A percentile compares a stretch with the other conserved stretches of the same genome.
Evolutionary conservation across 1,140 invertebrate genomes (phyloP).

Genomic region (Nebria ingens): DNA sequence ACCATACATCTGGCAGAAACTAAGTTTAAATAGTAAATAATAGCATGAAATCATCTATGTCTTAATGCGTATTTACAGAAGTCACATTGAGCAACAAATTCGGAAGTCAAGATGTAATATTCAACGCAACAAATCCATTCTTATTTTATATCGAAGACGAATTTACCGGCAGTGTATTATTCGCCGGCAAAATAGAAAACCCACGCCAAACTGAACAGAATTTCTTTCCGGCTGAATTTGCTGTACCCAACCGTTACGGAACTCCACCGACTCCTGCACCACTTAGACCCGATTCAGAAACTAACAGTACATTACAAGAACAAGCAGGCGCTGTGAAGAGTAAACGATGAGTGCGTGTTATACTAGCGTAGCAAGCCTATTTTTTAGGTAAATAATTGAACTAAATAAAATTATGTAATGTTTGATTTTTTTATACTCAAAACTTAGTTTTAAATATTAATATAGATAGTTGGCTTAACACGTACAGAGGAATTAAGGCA

Average conservation of each 20-base stretch:
- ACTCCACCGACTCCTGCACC: background rate
- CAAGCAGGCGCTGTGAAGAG: too few relatives aligned
- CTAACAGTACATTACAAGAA: too few relatives aligned
- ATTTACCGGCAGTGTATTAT: conserved; percentile 53
- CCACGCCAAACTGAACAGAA: conserved; percentile 33
- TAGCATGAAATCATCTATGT: background rate
- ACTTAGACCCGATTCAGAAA: too few relatives aligned
- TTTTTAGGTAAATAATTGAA: too few relatives aligned
- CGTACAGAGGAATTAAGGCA: too few relatives aligned
- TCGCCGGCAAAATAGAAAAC: conserved; percentile 57
- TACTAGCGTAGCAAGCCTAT: too few relatives aligned
- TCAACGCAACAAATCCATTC: conserved; percentile 63
- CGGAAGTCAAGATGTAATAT: conserved; percentile 42
- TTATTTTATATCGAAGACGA: conserved; percentile 73
- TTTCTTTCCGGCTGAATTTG: conserved; percentile 12
- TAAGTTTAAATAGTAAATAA: background rate
- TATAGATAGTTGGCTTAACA: too few relatives aligned
- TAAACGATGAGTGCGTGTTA: too few relatives aligned
- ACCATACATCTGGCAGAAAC: too few relatives aligned
- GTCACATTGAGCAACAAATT: conserved; percentile 62
- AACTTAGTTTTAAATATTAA: too few relatives aligned
- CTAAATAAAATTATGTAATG: too few relatives aligned
- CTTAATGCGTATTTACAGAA: conserved; percentile 36
- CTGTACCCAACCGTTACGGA: background rate
- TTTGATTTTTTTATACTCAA: too few relatives aligned